Conservation (phyloP, 2,797 vertebrate genomes). For the Pseudopleuronectes americanus region DNA sequence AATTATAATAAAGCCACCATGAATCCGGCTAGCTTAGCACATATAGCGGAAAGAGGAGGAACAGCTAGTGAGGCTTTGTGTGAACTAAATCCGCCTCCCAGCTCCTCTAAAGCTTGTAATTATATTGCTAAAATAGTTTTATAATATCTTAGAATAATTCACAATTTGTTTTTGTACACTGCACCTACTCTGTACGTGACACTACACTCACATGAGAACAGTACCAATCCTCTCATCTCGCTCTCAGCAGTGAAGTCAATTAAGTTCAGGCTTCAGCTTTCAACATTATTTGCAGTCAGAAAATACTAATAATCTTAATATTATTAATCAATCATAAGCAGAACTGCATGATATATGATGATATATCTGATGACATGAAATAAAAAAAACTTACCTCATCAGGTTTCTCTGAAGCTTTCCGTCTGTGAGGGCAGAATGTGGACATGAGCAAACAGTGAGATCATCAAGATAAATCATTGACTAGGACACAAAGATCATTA, state of each 20-base stretch:
- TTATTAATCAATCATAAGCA: background rate
- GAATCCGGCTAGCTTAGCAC: background rate
- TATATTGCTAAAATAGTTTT: too few relatives aligned
- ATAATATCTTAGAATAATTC: too few relatives aligned
- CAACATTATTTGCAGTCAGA: background rate
- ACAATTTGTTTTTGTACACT: too few relatives aligned
- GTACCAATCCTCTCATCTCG: background rate
- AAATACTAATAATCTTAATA: background rate
- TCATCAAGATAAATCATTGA: conserved; percentile 8
- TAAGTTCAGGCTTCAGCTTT: background rate
- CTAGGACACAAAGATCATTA: background rate
- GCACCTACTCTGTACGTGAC: too few relatives aligned
- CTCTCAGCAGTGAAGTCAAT: background rate
- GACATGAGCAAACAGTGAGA: conserved; percentile 21
- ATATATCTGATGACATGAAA: background rate
- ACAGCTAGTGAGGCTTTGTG: too few relatives aligned
- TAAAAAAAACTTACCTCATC: conserved; percentile 83
- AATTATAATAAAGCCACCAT: background rate
- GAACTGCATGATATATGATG: background rate
- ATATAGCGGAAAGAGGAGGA: background rate
- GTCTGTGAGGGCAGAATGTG: conserved; percentile 79
- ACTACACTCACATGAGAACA: background rate
- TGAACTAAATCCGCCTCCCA: too few relatives aligned
- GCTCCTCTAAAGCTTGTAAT: too few relatives aligned
- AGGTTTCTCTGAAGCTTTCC: conserved; percentile 99